Evolutionary conservation across 2,113 vertebrate genomes (phyloP).

Genomic region (human): GRCh38 chr15:81837501-81838000

Average conservation of each 20-base stretch:
- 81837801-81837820: not conserved
- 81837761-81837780: not conserved
- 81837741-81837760: not conserved
- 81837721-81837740: not conserved
- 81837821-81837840: not conserved
- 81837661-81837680: not conserved
- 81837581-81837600: not conserved
- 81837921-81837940: not conserved
- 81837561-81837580: not conserved
- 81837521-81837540: too few species aligned
- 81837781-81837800: not conserved
- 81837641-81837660: not conserved
- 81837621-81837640: not conserved
- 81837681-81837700: not conserved
- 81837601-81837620: not conserved
- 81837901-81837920: not conserved
- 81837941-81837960: not conserved
- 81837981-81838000: not conserved
- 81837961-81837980: not conserved
- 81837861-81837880: not conserved
- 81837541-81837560: not conserved
- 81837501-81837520: too few species aligned
- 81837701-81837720: not conserved
- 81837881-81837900: not conserved
- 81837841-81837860: not conserved